A percentile compares a stretch with the other conserved stretches of the same genome.
These are phyloP conservation scores for Bungarus multicinctus DNA, from an alignment of 2,113 vertebrate genomes.

Conservation along the genomic window DNA sequence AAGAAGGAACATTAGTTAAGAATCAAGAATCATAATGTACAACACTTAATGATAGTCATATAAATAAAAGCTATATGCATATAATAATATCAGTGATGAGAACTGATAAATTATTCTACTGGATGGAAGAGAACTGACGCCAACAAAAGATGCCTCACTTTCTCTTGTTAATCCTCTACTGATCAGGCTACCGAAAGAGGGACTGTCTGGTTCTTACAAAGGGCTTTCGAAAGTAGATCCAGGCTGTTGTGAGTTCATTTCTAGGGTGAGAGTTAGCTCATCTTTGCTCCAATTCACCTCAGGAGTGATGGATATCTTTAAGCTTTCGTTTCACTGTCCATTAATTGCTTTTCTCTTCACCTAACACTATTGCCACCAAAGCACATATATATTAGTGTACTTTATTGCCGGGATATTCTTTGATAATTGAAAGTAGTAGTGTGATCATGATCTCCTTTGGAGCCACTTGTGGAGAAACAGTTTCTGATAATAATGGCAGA, in stretches of 20 bases:
- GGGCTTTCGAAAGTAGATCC: neutral
- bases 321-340: neutral
- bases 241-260: neutral
- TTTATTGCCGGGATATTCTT: neutral
- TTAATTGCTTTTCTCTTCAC: neutral
- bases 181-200: neutral
- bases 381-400: neutral
- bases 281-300: neutral
- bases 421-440: neutral
- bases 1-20: too few species aligned
- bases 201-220: neutral
- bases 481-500: slow-evolving; percentile 3
- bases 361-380: neutral
- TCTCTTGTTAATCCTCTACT: neutral
- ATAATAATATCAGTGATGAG: neutral
- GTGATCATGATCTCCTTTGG: neutral
- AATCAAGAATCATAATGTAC: too few species aligned
- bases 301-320: neutral
- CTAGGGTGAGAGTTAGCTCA: neutral
- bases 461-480: neutral
- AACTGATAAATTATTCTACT: too few species aligned
- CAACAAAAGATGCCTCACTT: neutral
- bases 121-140: neutral
- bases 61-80: neutral
- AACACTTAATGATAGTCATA: too few species aligned